Evolutionary conservation across 2,113 vertebrate genomes (phyloP), one percentile per base, ranked within the genome.

Genomic region (Phylloscopus trochiloides): DNA sequence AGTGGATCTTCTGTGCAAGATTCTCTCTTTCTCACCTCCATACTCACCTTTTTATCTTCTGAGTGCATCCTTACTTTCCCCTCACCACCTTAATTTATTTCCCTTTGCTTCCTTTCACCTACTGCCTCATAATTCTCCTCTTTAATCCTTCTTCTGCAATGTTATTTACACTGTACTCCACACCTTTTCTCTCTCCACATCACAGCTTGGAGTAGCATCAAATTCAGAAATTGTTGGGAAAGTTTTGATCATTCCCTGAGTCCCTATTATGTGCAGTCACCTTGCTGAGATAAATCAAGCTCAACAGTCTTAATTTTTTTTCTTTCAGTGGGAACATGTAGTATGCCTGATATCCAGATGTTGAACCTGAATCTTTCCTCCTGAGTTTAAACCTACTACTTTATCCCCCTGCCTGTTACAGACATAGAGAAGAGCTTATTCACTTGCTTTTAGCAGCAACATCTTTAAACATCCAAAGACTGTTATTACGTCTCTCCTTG

Each of bases 381-480:
- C 85, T 62, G 82, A 90, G 58, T 93, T 94, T 94, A 96, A 95
- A 94, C 54, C 54, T 90, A 86, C 88, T 93, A 65, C 78, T 92
- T 90, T 92, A 66, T 88, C 32, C 47, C 62, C 66, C 72, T 78
- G 61, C 14, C 45, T 90, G 47, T 82, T 93, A 88, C 22, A 14
- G 74, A 87, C 3, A 2, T 4, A 75, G 61, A 85, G 71, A 94
- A 81, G 68, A 90, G 50, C 59, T 79, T 75, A 88, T 79, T 88
- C 85, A 79, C 78, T 92, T 88, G 75, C 85, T 90, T 90, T 88
- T 82, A 65, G 54, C 62, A 92, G 81, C 54, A 90, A 83, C 75
- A 76, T 82, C 86, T 93, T 90, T 79, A 83, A 51, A 90, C 42
- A 79, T 76, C 67, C 1, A 0, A 93, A 92, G 78, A 86, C 59